Evolutionary conservation across 2,888 invertebrate species (phyloP), one percentile per base, ranked within the genome.

Genomic region (Monopis laevigella): DNA sequence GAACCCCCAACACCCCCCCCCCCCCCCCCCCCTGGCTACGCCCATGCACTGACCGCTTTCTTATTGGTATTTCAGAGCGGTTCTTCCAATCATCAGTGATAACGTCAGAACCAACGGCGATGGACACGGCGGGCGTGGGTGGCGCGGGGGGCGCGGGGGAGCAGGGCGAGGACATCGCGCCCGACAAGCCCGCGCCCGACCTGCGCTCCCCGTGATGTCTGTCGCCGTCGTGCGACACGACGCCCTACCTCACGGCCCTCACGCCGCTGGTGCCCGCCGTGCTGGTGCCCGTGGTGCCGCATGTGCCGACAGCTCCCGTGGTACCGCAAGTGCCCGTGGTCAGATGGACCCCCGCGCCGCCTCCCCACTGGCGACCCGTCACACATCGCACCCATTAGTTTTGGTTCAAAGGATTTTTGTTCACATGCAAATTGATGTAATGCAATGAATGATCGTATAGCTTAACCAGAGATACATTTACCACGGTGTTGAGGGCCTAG

Each of bases 81-180:
- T 86, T 86, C 74, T 86, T 86, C 67, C 86, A 86, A 71, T 82
- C 84, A 29, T 81, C 77, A 55, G 83, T 83, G 54, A 80, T 82
- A 42, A 83, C 83, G 28, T 73, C 81, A 1, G 86, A 86, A 47
- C 71, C 82, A 42, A 70, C 83, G 12, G 84, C 85, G 29, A 83
- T 82, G 80, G 82, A 82, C 62, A 82, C 75, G 41, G 60, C 65
- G 2, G 62, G 60, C 10, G 69, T 66, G 41, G 65, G 60, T 1
- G 61, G 60, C 43, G 48, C 58, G 2, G 62, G 57, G 40, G 64
- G 55, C 26, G 71, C 65, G 1, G n/a, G n/a, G n/a, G 74, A 70
- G 43, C 49, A 59, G 38, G 42, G 51, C 0, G 78, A 78, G 45
- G 75, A 75, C 48, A 63, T 77, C 52, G 72, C 77, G 24, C 75